A percentile compares a stretch with the other conserved stretches of the same genome.
Evolutionary conservation across 30 jellyfish, hydroid and myxozoan genomes (phyloP).

Genomic region (Calvadosia cruxmelitensis): DNA sequence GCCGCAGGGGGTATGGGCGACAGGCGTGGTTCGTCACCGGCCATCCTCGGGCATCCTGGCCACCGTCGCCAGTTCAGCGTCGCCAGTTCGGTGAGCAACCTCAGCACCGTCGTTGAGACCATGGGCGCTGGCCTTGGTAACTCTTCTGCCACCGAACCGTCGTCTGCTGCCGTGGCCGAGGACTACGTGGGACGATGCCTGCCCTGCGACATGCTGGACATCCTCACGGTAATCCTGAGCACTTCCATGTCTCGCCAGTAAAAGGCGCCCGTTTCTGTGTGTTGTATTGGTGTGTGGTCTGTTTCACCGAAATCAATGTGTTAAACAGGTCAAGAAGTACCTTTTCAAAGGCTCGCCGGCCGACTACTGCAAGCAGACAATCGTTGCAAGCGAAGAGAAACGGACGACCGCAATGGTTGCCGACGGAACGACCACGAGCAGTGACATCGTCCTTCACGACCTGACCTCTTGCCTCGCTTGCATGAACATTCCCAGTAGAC

Average conservation of each 20-base stretch:
- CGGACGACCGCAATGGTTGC: background rate
- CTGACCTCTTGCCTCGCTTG: background rate
- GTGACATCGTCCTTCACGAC: background rate
- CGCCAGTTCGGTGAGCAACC: background rate
- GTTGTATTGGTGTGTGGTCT: background rate
- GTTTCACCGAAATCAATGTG: background rate
- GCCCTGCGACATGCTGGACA: constrained; percentile 63
- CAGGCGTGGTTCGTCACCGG: constrained; percentile 1
- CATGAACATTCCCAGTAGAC: background rate
- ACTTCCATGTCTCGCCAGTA: background rate
- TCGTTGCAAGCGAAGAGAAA: background rate
- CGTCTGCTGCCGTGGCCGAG: background rate
- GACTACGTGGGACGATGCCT: constrained; percentile 79
- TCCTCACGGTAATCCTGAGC: constrained; percentile 44
- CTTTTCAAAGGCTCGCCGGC: background rate
- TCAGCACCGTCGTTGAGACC: background rate
- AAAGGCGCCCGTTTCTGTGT: background rate
- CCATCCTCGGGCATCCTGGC: background rate
- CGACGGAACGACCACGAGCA: background rate
- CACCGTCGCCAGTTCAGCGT: constrained; percentile 1
- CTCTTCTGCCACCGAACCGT: background rate
- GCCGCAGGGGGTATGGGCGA: background rate
- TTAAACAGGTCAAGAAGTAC: background rate
- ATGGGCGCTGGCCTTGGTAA: background rate
- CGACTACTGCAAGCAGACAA: background rate